Evolutionary conservation across 1,140 invertebrate genomes (phyloP), one percentile per base, ranked within the genome.

Genomic region (Penaeus indicus): DNA sequence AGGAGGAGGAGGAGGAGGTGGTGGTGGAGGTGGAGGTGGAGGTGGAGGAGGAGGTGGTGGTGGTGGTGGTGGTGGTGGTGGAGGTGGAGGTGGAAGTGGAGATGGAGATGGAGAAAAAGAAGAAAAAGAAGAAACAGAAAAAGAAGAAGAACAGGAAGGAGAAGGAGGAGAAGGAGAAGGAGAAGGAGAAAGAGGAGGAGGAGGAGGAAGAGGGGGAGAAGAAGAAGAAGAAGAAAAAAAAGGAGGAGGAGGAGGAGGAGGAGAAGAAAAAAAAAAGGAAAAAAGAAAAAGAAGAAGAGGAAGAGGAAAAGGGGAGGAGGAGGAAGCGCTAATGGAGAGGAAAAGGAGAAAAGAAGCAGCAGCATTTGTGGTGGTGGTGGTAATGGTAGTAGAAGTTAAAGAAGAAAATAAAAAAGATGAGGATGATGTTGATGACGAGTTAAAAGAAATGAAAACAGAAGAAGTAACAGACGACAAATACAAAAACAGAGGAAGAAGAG

Each of bases 181-280:
- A 47, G 42, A 10, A 47, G 42, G 42, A 47, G 42, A 10, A 47
- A 47, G 42, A 47, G 42, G 42, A 47, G 42, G 42, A 47, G 42
- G 42, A 47, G 42, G 10, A 47, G 42, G 42, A 47, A 10, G 10
- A 47, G 10, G 42, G 10, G 10, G 42, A 47, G 42, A 10, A 47
- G 42, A 10, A 47, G 10, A 10, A 47, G 42, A 10, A 47, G 42
- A 47, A 47, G 80, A 63, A 25, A 62, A 63, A 63, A 25, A 77
- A 25, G n/a, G 22, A 83, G 25, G 80, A 25, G 60, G 64, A 62
- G 25, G n/a, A 83, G 47, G 25, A 22, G 32, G 80, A 63, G 80
- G 61, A 62, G n/a, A 21, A 60, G 47, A 62, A 22, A 75, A 75
- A 75, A 22, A 22, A 75, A 75, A 75, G 10, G 22, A 75, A 75